Base-by-base conservation (phyloP, 2,888 invertebrate genomes). In the Phanerotoma sp. region DNA sequence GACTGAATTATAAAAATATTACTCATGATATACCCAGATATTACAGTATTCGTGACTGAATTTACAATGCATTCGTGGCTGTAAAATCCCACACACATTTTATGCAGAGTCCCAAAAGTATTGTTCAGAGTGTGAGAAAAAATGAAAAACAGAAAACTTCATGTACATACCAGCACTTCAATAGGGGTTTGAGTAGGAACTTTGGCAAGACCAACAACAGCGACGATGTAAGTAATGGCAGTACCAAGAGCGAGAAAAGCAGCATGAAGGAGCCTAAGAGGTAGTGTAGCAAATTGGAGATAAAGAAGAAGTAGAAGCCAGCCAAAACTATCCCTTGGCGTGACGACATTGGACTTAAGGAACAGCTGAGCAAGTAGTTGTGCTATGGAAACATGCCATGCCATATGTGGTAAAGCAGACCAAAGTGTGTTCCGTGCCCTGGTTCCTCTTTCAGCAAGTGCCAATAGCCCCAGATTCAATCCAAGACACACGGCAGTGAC, bases 291-390 rank as follows among this genome's bases (percentile, higher is more conserved):
- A 74, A 87, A 89, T 45, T 88, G 83, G 45, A 89, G 79, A 72
- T 88, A 91, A 67, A 87, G 84, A 65, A 88, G 77, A 45, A 90
- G 79, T 56, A 90, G 78, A 21, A 85, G 82, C 89, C 89, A 89
- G 25, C 87, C 87, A 15, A 89, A 79, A 51, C 84, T 82, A 69
- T 88, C 86, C 57, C 87, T 81, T 18, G 84, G 82, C 38, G 82
- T 82, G 61, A 83, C 81, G 63, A 81, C 81, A 73, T 79, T 74
- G 69, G 78, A 77, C 70, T 85, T 84, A 58, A 86, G 77, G 69
- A 85, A 83, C 62, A 87, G 79, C 70, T 84, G 83, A 52, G 79
- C 78, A 47, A 86, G 77, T 57, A 87, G 75, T 71, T 87, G 87
- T 22, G 81, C 78, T 64, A 82, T 84, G 62, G 86, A 81, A 22